These are phyloP conservation scores for Calypte anna DNA, from an alignment of 2,113 vertebrate species.

Conservation along the genomic window DNA sequence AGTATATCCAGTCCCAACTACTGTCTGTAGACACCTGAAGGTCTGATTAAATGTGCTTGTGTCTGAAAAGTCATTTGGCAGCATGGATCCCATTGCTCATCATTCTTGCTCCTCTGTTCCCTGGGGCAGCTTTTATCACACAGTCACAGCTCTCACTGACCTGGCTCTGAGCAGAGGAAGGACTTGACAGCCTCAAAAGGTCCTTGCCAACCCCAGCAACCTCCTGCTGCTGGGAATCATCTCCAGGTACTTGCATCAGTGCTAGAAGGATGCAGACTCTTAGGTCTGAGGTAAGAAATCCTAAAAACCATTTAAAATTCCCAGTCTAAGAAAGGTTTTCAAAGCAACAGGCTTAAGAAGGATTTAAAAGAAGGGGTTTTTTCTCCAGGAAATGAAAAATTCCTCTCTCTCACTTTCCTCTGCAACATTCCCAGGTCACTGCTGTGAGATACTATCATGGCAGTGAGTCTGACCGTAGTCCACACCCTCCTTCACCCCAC, in stretches of 20 bases:
- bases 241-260: not conserved
- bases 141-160: not conserved
- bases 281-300: not conserved
- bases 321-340: not conserved
- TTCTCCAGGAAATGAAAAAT: not conserved
- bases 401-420: not conserved
- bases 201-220: not conserved
- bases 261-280: not conserved
- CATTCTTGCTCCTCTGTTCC: not conserved
- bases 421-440: not conserved
- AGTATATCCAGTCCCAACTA: not conserved
- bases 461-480: not conserved
- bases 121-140: not conserved
- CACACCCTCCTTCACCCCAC: not conserved
- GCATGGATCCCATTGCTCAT: not conserved
- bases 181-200: not conserved
- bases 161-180: not conserved
- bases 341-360: not conserved
- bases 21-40: not conserved
- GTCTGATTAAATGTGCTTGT: not conserved
- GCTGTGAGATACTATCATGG: not conserved
- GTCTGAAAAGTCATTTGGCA: not conserved
- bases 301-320: not conserved
- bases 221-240: not conserved
- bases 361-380: not conserved